A percentile compares a stretch with the other conserved stretches of the same genome.
These are phyloP conservation scores for Hydrozoanthus gracilis DNA, from an alignment of 92 coral and sea anemone species.

Conservation along the genomic window DNA sequence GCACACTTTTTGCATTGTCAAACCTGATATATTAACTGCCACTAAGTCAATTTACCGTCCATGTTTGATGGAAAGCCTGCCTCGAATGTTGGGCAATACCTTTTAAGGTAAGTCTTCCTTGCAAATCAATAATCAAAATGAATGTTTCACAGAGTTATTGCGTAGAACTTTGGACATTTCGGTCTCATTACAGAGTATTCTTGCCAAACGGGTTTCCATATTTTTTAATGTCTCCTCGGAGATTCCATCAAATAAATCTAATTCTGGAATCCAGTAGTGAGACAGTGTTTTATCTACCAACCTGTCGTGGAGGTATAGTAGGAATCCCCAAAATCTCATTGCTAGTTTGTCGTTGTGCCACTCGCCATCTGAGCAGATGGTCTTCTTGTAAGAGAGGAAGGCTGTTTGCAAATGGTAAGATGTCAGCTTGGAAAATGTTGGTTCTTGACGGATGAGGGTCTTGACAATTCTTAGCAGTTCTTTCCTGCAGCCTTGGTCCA, in stretches of 20 bases:
- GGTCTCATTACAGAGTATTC: constrained; percentile 60
- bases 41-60: too few species aligned
- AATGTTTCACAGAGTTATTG: background rate
- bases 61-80: too few species aligned
- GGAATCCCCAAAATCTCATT: constrained; percentile 71
- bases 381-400: constrained; percentile 66
- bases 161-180: constrained; percentile 60
- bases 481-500: constrained; percentile 75
- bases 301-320: constrained; percentile 45
- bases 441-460: constrained; percentile 62
- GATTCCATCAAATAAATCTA: constrained; percentile 64
- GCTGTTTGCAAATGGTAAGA: constrained; percentile 81
- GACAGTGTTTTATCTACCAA: constrained; percentile 47
- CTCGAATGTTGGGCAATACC: too few species aligned
- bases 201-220: constrained; percentile 67
- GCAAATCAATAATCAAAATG: too few species aligned
- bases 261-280: constrained; percentile 73
- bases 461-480: constrained; percentile 76
- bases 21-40: too few species aligned
- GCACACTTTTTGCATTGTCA: too few species aligned
- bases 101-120: too few species aligned
- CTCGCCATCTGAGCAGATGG: constrained; percentile 1
- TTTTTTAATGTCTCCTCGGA: constrained; percentile 54
- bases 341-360: constrained; percentile 71
- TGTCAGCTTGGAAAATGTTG: constrained; percentile 76